A percentile compares a stretch with the other conserved stretches of the same genome.
These are phyloP conservation scores for Harpagifer antarcticus DNA, from an alignment of 2,797 vertebrate genomes.

Conservation along the genomic window DNA sequence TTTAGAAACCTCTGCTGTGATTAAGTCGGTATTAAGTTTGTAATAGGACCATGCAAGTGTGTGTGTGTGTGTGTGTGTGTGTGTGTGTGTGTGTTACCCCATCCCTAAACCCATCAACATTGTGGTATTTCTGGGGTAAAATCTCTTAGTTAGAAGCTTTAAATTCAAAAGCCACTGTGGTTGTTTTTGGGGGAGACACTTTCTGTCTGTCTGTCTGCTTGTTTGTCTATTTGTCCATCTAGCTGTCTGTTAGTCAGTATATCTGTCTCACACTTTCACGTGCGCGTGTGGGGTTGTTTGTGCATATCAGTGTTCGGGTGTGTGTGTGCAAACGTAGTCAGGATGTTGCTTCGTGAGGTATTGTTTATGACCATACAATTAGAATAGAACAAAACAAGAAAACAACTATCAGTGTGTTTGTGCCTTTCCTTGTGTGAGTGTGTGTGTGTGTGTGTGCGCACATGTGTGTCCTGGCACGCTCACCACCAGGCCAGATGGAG, in stretches of 20 bases:
- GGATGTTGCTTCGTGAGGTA: conserved; percentile 51
- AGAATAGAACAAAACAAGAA: conserved; percentile 75
- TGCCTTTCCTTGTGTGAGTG: conserved; percentile 23
- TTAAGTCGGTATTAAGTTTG: conserved; percentile 58
- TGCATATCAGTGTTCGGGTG: background rate
- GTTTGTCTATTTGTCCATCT: conserved; percentile 4
- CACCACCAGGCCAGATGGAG: conserved; percentile 74
- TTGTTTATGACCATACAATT: conserved; percentile 65
- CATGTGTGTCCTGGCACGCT: conserved; percentile 55
- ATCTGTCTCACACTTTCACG: conserved; percentile 21
- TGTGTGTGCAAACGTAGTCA: conserved; percentile 36
- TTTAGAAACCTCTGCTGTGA: conserved; percentile 56
- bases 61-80: conserved; percentile 11
- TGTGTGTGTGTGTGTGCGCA: conserved; percentile 33
- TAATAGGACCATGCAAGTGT: conserved; percentile 48
- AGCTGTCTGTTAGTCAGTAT: conserved; percentile 4
- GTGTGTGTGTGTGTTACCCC: conserved; percentile 46
- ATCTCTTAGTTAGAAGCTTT: conserved; percentile 51
- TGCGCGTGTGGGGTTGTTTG: background rate
- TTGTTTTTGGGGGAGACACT: too few relatives aligned
- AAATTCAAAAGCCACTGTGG: conserved; percentile 43
- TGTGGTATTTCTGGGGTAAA: conserved; percentile 30
- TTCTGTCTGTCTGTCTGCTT: background rate
- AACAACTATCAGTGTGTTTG: conserved; percentile 57
- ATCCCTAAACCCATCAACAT: conserved; percentile 55